Base-by-base conservation (phyloP, 2,113 vertebrate species). In the Antechinus stuartii region DNA sequence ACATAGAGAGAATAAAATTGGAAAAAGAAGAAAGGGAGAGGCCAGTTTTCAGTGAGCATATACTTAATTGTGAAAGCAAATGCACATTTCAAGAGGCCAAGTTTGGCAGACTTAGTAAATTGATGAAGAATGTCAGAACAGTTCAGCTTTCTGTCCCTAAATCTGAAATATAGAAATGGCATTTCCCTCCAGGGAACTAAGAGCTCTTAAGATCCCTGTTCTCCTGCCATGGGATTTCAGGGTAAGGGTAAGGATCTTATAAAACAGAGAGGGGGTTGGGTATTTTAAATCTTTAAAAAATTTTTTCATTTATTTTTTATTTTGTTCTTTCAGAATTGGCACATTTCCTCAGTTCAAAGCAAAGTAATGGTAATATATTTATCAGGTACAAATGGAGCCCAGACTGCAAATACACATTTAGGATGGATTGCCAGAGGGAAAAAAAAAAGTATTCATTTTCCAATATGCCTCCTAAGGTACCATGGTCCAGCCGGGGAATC, bases 311-410 rank as follows among this genome's bases (percentile, higher is more conserved):
- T 91, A 84, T 96, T 52, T 94, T 96, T 90, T 49, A 35, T 54
- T 90, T 46, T 9, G 16, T 90, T 94, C 84, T 96, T 90, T 61
- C 27, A 49, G 53, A 89, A 50, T 89, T 47, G 91, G 95, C 93
- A 94, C 96, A 93, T 97, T 95, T 96, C 57, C 93, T 54, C 95
- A 91, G 95, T 91, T 92, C 91, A 96, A 97, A 97, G 91, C 93
- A 95, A 93, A 89, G 92, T 97, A 95, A 91, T 93, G 95, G 91
- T 95, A 94, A 96, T 90, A 97, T 97, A 96, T 97, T 98, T 97
- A 92, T 94, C 91, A 94, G 76, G 94, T 96, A 56, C n/a, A 93
- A 54, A 52, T 50, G 47, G 46, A 26, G 27, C 23, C 8, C 56
- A 93, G 91, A 50, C 92, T 94, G 89, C 93, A 92, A 95, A 94